A percentile compares a stretch with the other conserved stretches of the same genome.
These are phyloP conservation scores for Ptilorrhoa leucosticta DNA, from an alignment of 2,113 vertebrate species.

Conservation along the genomic window DNA sequence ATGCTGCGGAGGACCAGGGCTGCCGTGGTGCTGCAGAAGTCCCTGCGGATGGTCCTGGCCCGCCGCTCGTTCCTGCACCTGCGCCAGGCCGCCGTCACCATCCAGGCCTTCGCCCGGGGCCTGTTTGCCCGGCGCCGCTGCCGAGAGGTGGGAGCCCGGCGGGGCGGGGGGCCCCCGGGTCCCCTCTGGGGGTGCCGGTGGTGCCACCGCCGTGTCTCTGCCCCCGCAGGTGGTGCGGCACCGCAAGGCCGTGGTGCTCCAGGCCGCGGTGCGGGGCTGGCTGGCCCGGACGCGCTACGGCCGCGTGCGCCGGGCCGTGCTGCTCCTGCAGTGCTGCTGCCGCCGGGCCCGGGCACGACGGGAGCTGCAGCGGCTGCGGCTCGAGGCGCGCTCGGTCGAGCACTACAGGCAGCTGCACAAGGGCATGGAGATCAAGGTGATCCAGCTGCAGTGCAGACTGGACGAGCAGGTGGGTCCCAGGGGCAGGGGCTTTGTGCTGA, in stretches of 20 bases:
- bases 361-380: slow-evolving; percentile 67
- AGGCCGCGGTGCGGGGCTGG: slow-evolving; percentile 74
- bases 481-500: too few relatives aligned
- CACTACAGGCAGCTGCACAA: slow-evolving; percentile 74
- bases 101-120: slow-evolving; percentile 76
- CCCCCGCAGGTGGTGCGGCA: slow-evolving; percentile 56
- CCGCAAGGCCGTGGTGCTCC: slow-evolving; percentile 60
- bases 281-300: slow-evolving; percentile 48
- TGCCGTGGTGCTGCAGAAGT: slow-evolving; percentile 73
- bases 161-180: accelerated
- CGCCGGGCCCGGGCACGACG: slow-evolving; percentile 63
- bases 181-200: accelerated
- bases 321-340: slow-evolving; percentile 75
- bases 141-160: slow-evolving; percentile 42
- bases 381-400: slow-evolving; percentile 68
- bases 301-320: slow-evolving; percentile 21
- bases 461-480: slow-evolving; percentile 66
- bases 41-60: slow-evolving; percentile 66
- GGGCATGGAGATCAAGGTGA: slow-evolving; percentile 79
- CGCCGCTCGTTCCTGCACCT: slow-evolving; percentile 46
- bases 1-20: slow-evolving; percentile 64
- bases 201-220: neutral
- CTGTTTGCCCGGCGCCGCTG: slow-evolving; percentile 45
- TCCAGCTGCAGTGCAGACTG: slow-evolving; percentile 74
- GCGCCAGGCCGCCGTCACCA: slow-evolving; percentile 62